Evolutionary conservation across 2,888 invertebrate species (phyloP), one percentile per base, ranked within the genome.

Genomic region (Nephrotoma flavescens): DNA sequence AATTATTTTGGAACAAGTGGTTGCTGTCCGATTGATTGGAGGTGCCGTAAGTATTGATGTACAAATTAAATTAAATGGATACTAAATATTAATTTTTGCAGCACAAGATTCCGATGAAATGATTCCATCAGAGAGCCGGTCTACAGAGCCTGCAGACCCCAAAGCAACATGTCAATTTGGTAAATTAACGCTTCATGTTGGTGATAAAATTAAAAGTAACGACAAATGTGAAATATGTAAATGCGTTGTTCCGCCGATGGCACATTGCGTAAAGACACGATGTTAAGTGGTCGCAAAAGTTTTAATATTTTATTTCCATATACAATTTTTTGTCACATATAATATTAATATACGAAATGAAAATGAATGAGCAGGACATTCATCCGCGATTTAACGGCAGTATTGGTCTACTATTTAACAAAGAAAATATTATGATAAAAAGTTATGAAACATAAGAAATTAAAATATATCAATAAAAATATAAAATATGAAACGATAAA

Each of bases 201-300:
- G 93, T 0, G 93, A 93, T 88, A 91, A 92, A 88, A 90, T 93
- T 4, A 89, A 90, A 0, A 91, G 90, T 0, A 90, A 90, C 0
- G 92, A 92, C 86, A 89, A 89, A 7, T 93, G 93, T 88, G 90
- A 91, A 47, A 90, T 90, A 44, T 93, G 93, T 88, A 88, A 90
- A 3, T 93, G 93, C 87, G 89, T 90, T 2, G 91, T 92, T 0
- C 93, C 93, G 0, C 93, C 93, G 0, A 92, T 92, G 89, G 92
- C 92, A 0, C 90, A 92, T 2, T 93, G 93, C 88, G 89, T 89
- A 44, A 41, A 52, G 12, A 52, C 12, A 57, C 5, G 12, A 31
- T 86, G 86, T 31, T 86, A 42, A 42, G 15, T 47, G 31, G 3
- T 31, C 31, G 31, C 2, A 31, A 31, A n/a, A 31, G 31, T 71